These are phyloP conservation scores for Nannoperca australis DNA, from an alignment of 2,797 vertebrate genomes.

Conservation along the genomic window DNA sequence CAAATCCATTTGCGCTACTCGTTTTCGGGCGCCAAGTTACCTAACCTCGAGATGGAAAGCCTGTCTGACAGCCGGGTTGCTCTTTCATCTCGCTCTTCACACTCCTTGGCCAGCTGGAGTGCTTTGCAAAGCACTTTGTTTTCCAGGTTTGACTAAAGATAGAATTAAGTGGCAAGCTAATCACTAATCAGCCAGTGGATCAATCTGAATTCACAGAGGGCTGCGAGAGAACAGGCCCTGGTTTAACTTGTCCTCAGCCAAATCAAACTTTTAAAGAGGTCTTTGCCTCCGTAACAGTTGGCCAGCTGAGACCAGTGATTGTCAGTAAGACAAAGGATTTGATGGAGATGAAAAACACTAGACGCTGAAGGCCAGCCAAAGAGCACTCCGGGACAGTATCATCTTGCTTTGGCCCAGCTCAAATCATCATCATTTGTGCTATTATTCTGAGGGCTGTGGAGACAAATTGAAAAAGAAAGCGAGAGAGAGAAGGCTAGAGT, in stretches of 20 bases:
- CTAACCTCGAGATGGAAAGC: conserved; percentile 38
- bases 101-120: conserved; percentile 41
- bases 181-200: conserved; percentile 63
- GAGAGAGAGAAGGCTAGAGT: conserved; percentile 16
- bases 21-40: conserved; percentile 37
- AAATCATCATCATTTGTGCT: conserved; percentile 41
- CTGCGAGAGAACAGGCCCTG: neutral
- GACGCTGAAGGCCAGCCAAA: conserved; percentile 42
- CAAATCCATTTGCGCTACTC: conserved; percentile 56
- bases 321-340: conserved; percentile 51
- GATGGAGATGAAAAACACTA: conserved; percentile 56
- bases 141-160: conserved; percentile 50
- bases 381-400: conserved; percentile 51
- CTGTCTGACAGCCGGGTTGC: conserved; percentile 46
- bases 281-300: conserved; percentile 21
- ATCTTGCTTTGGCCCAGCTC: conserved; percentile 5
- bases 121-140: conserved; percentile 47
- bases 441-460: conserved; percentile 26
- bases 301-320: conserved; percentile 39
- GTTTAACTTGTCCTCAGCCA: conserved; percentile 38
- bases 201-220: conserved; percentile 46
- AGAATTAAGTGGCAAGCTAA: conserved; percentile 59
- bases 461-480: conserved; percentile 36
- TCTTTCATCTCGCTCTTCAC: conserved; percentile 62
- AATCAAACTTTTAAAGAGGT: conserved; percentile 34